phyloP scores from a whole-genome alignment of 2,888 invertebrate species.

The Horisme vitalbata region DNA sequence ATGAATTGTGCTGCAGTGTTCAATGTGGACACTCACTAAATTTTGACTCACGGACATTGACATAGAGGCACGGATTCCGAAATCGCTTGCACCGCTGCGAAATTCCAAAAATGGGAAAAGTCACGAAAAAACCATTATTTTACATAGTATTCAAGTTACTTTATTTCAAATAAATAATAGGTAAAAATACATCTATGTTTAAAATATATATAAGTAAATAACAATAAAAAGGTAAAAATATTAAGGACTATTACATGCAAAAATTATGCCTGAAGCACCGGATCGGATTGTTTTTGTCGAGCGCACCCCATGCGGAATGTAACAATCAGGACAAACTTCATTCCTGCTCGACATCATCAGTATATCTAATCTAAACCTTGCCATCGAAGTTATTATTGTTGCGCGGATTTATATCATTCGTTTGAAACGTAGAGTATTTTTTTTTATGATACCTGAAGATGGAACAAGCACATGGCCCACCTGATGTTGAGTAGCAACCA shows the following conservation, averaged over 20 bases:
- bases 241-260: no score
- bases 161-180: slow-evolving; percentile 2
- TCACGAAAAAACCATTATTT: not conserved
- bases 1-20: slow-evolving; percentile 23
- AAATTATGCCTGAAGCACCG: slow-evolving; percentile 7
- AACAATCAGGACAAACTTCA: slow-evolving; percentile 10
- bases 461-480: no score
- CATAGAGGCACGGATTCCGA: slow-evolving; percentile 15
- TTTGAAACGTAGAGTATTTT: no score
- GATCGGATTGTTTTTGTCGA: slow-evolving; percentile 14
- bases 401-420: no score
- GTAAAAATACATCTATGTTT: not conserved
- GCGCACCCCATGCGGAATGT: slow-evolving; percentile 11
- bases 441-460: no score
- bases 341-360: no score
- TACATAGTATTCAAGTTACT: not conserved
- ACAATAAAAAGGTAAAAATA: no score
- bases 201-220: slow-evolving; percentile 4
- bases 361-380: no score
- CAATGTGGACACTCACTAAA: slow-evolving; percentile 23
- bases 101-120: not conserved
- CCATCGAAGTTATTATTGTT: no score
- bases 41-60: slow-evolving; percentile 21
- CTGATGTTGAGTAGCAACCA: no score
- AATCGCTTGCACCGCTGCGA: slow-evolving; percentile 3